A percentile compares a stretch with the other conserved stretches of the same genome.
Evolutionary conservation across 2,888 invertebrate genomes (phyloP).

Genomic region (Monopis laevigella): DNA sequence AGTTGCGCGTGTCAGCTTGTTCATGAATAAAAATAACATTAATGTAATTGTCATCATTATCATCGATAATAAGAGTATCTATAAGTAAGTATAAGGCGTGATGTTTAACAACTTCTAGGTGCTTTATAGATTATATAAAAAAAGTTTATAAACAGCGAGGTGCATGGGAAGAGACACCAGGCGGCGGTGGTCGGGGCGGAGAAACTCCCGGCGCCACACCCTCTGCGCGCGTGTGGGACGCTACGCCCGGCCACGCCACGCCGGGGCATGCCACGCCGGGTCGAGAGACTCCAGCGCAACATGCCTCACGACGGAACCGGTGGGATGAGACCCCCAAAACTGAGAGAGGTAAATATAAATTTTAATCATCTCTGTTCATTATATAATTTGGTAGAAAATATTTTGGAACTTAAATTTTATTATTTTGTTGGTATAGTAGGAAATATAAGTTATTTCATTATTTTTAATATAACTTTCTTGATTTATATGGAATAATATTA

Average conservation of each 20-base stretch:
- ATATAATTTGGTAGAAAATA: too few species aligned
- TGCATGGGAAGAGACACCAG: conserved; percentile 96
- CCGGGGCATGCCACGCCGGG: conserved; percentile 87
- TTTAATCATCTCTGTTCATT: too few species aligned
- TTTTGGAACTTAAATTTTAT: too few species aligned
- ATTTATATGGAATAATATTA: too few species aligned
- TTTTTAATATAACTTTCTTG: too few species aligned
- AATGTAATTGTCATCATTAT: background rate
- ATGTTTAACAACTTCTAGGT: too few species aligned
- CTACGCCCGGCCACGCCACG: conserved; percentile 93
- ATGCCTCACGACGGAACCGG: conserved; percentile 86
- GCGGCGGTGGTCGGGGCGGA: conserved; percentile 77
- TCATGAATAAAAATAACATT: too few species aligned
- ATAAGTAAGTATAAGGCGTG: too few species aligned
- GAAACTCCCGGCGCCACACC: conserved; percentile 95
- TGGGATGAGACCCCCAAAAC: conserved; percentile 99
- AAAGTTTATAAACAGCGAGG: conserved; percentile 34
- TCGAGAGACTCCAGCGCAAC: conserved; percentile 80
- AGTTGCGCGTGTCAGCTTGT: too few species aligned
- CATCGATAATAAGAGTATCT: background rate
- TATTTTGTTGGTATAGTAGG: too few species aligned
- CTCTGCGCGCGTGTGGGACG: conserved; percentile 94
- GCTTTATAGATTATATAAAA: conserved; percentile 1
- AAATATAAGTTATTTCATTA: too few species aligned
- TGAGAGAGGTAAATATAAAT: conserved; percentile 73